Base-by-base conservation (phyloP, 2,888 invertebrate species). In the Peribatodes rhomboidaria region DNA sequence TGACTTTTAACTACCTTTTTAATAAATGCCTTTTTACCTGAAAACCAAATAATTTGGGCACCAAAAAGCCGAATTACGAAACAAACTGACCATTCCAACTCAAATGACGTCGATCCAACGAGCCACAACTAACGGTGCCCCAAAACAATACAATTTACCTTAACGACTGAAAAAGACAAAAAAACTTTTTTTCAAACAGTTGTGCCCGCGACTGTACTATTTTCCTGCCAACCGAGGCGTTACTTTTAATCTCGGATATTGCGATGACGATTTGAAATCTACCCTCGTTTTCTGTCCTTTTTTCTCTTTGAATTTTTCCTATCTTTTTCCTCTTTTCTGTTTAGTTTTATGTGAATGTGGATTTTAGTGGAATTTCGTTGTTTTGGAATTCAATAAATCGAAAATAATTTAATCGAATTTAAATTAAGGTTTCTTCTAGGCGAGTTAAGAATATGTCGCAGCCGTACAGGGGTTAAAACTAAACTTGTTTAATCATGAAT, bases 241-340 rank as follows among this genome's bases (percentile, higher is more conserved):
- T 86, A 85, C 90, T 91, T 91, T 91, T 92, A 91, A 92, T 92
- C 91, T 89, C 81, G 88, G 85, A 90, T 90, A 92, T 92, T 92
- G 92, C 89, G 77, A 82, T 79, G 85, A 84, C 84, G 87, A 88
- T 88, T 87, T 86, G 81, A 87, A 87, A 84, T 67, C 70, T 65
- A 68, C 70, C 68, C 65, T 56, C 55, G 42, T 55, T n/a, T n/a
- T 65, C 65, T 44, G 53, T 70, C 67, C 65, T 62, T 67, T 70
- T 70, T 65, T 44, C 59, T 42, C 69, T 16, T 49, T 55, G 42
- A 33, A 35, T 22, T n/a, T 47, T 46, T 68, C 58, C 18, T 37
- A 11, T 69, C 60, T 47, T 33, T 69, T 54, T 41, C 42, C 27
- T 50, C 33, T 46, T 53, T 47, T 35, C n/a, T 1, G 50, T 46